These are phyloP conservation scores for Enteromius argenteus DNA, from an alignment of 2,797 vertebrate genomes.

Conservation along the genomic window DNA sequence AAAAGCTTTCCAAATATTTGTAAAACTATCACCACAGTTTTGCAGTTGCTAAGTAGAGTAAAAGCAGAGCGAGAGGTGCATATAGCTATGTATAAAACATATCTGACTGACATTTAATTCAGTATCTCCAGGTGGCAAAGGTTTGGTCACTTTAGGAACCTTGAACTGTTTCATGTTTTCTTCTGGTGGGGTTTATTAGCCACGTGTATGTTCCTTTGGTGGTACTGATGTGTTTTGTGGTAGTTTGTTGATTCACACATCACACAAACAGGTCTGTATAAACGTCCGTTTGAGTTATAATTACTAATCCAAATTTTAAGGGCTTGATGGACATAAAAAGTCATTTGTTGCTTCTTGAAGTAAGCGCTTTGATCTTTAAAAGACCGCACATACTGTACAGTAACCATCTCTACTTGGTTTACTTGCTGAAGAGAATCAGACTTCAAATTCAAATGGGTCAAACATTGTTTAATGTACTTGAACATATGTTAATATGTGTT, in stretches of 20 bases:
- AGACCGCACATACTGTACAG: slow-evolving; percentile 10
- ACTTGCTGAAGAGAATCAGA: not conserved
- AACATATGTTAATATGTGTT: not conserved
- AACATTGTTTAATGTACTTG: not conserved
- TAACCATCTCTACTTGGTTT: not conserved
- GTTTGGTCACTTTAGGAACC: slow-evolving; percentile 14
- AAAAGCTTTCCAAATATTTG: slow-evolving; percentile 58
- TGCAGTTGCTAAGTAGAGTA: slow-evolving; percentile 33
- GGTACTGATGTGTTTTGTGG: slow-evolving; percentile 48
- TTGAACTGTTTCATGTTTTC: slow-evolving; percentile 41
- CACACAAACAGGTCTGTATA: slow-evolving; percentile 37
- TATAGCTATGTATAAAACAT: slow-evolving; percentile 3
- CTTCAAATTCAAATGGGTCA: not conserved
- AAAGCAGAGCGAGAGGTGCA: slow-evolving; percentile 5
- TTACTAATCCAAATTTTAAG: slow-evolving; percentile 15
- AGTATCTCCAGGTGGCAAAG: not conserved
- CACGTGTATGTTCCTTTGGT: slow-evolving; percentile 46
- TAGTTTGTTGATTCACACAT: slow-evolving; percentile 21
- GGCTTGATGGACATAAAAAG: not conserved
- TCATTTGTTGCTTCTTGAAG: slow-evolving; percentile 28
- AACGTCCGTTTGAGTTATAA: slow-evolving; percentile 33
- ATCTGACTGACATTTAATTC: slow-evolving; percentile 7
- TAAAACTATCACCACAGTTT: slow-evolving; percentile 32
- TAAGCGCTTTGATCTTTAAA: not conserved
- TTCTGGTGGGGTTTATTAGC: slow-evolving; percentile 32